phyloP scores from a whole-genome alignment of 2,888 invertebrate species.

The Andrena fulva region DNA sequence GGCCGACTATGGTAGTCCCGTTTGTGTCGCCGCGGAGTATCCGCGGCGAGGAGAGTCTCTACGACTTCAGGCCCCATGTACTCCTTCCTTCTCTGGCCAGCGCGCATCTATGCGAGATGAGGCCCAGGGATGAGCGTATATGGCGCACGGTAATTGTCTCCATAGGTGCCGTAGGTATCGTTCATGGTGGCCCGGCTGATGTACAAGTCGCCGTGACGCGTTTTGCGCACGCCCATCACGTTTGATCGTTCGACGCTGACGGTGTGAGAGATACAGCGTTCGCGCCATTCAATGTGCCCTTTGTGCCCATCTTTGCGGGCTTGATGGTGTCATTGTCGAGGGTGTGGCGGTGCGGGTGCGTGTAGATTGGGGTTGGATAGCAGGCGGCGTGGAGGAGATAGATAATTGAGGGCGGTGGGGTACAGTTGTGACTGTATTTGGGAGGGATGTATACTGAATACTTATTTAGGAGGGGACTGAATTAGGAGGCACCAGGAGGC shows the following conservation, averaged over 20 bases:
- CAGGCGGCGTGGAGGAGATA: no score
- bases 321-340: no score
- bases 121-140: conserved; percentile 80
- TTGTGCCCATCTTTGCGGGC: neutral
- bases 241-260: neutral
- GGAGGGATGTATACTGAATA: no score
- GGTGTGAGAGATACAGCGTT: neutral
- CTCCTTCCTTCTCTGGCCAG: conserved; percentile 49
- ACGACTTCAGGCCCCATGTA: conserved; percentile 31
- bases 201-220: neutral
- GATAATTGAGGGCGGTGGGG: no score
- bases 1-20: conserved; percentile 72
- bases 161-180: conserved; percentile 77
- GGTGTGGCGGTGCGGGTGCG: no score
- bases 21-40: conserved; percentile 69
- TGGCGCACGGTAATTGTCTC: conserved; percentile 82
- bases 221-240: neutral
- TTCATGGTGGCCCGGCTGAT: conserved; percentile 35
- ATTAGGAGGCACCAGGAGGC: no score
- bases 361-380: no score
- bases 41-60: conserved; percentile 40
- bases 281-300: neutral
- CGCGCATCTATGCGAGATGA: conserved; percentile 74
- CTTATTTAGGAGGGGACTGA: no score
- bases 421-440: no score